phyloP scores from a whole-genome alignment of 1,140 invertebrate genomes.

The Trichogramma pretiosum region DNA sequence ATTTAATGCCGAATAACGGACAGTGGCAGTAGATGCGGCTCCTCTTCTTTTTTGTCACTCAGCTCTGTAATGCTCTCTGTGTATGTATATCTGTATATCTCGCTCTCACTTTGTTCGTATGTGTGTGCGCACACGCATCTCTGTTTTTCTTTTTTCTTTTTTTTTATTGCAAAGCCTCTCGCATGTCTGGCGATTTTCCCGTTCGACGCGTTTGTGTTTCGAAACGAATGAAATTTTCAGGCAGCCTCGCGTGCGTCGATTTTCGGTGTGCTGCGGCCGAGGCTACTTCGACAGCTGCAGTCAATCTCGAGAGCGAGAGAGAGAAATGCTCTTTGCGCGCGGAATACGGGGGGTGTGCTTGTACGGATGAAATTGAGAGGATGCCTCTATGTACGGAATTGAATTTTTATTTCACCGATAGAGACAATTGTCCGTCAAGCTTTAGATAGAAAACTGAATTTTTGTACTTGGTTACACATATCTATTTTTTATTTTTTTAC shows the following conservation, averaged over 20 bases:
- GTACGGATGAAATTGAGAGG: too few species aligned
- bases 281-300: conserved; percentile 13
- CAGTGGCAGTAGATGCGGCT: background rate
- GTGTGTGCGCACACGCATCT: background rate
- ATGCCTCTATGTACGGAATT: too few species aligned
- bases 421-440: conserved; percentile 6
- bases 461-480: too few species aligned
- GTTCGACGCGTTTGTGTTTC: background rate
- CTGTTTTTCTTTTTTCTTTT: background rate
- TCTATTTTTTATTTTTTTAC: too few species aligned
- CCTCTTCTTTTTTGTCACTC: too few species aligned
- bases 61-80: too few species aligned
- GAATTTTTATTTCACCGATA: conserved; percentile 8
- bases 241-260: background rate
- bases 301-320: conserved; percentile 1
- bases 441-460: too few species aligned
- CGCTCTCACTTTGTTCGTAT: too few species aligned
- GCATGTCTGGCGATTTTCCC: background rate
- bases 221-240: conserved; percentile 16
- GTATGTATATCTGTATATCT: too few species aligned
- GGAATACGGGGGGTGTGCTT: too few species aligned
- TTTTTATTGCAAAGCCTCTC: background rate
- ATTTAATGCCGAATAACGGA: conserved; percentile 38
- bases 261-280: too few species aligned
- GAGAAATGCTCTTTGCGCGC: too few species aligned